Percentiles rank a stretch among this genome's conserved stretches.
Conservation (phyloP, 2,113 vertebrate genomes). For the Ahaetulla prasina region DNA sequence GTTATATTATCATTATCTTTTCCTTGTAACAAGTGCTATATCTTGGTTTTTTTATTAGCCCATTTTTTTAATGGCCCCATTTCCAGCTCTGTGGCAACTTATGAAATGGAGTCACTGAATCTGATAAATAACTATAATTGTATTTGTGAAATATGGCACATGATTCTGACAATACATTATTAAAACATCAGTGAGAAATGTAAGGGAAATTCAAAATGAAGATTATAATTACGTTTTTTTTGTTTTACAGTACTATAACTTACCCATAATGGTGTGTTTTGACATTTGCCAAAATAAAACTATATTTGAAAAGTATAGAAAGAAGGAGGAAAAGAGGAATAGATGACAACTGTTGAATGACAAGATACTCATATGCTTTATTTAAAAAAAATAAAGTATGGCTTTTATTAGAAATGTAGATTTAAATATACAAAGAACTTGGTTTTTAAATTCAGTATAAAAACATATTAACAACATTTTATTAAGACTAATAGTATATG, state of each 20-base stretch:
- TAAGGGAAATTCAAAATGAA: neutral
- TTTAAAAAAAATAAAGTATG: conserved; percentile 13
- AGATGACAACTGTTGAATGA: neutral
- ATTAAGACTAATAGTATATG: neutral
- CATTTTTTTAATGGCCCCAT: neutral
- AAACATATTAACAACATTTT: conserved; percentile 3
- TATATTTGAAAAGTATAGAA: conserved; percentile 22
- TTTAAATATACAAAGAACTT: conserved; percentile 29
- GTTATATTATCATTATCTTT: neutral
- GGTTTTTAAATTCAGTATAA: conserved; percentile 8
- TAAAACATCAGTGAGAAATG: neutral
- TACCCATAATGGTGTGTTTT: neutral
- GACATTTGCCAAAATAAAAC: neutral
- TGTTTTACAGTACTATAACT: neutral
- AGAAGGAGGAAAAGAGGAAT: neutral
- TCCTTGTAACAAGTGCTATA: neutral
- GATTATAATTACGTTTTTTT: neutral
- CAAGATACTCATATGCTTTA: neutral
- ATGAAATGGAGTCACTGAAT: neutral
- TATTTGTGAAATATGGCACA: neutral
- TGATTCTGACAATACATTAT: neutral
- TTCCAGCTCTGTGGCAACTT: neutral
- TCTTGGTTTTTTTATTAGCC: neutral
- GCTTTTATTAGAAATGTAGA: conserved; percentile 28
- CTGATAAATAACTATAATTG: neutral